These are phyloP conservation scores for Bombylius major DNA, from an alignment of 2,888 invertebrate genomes.

Conservation along the genomic window DNA sequence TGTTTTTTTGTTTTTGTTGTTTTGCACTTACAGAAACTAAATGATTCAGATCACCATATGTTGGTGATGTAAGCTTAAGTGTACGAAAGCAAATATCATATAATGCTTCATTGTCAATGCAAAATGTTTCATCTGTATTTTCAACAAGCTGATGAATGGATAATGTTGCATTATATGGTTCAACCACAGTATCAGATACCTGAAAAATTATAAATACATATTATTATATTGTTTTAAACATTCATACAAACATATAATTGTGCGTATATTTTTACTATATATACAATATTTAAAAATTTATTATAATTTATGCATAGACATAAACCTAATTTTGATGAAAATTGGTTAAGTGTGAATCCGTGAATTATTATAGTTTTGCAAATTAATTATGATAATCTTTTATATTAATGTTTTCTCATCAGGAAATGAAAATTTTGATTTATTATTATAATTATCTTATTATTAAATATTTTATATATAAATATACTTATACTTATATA, in stretches of 20 bases:
- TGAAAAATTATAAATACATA: conserved; percentile 14
- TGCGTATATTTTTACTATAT: too few relatives aligned
- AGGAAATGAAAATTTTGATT: neutral
- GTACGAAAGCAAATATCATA: conserved; percentile 86
- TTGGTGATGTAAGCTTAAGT: conserved; percentile 65
- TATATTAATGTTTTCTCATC: neutral
- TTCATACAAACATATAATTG: too few relatives aligned
- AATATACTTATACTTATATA: neutral
- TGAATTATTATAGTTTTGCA: neutral
- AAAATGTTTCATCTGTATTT: conserved; percentile 78
- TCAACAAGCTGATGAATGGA: conserved; percentile 78
- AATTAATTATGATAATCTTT: neutral
- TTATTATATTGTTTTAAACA: too few relatives aligned
- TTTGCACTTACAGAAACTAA: conserved; percentile 53
- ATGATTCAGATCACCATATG: conserved; percentile 85
- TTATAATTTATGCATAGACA: too few relatives aligned
- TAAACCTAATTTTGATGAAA: neutral
- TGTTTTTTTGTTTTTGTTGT: too few relatives aligned
- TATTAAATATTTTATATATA: neutral
- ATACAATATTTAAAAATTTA: too few relatives aligned
- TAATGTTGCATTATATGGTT: conserved; percentile 79
- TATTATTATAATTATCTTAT: neutral
- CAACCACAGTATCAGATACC: conserved; percentile 72
- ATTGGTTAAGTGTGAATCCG: neutral
- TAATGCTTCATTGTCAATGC: conserved; percentile 80